These are phyloP conservation scores for Pelecanus crispus DNA, from an alignment of 2,113 vertebrate genomes.

Conservation along the genomic window DNA sequence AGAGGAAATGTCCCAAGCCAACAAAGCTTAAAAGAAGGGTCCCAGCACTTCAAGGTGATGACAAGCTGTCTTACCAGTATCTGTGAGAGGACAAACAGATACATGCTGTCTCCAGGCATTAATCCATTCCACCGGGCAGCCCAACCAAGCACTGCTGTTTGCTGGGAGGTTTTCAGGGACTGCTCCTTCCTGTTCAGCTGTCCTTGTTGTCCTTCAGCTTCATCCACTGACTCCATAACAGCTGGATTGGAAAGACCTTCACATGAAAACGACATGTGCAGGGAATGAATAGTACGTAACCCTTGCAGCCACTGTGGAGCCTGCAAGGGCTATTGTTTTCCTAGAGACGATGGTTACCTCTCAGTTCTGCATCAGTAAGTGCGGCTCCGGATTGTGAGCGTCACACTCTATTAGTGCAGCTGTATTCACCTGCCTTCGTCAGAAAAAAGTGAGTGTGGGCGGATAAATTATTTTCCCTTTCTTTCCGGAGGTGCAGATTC, in stretches of 20 bases:
- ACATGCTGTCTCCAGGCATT: conserved; percentile 75
- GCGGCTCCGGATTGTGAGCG: conserved; percentile 52
- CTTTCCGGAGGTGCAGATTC: conserved; percentile 70
- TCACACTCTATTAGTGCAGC: conserved; percentile 70
- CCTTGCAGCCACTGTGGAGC: not conserved
- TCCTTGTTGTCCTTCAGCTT: conserved; percentile 48
- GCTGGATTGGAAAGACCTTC: conserved; percentile 65
- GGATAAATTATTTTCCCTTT: conserved; percentile 77
- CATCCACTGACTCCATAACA: conserved; percentile 64
- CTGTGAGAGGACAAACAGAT: conserved; percentile 84
- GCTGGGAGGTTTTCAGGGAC: conserved; percentile 56
- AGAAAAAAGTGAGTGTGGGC: conserved; percentile 73
- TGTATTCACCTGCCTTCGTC: conserved; percentile 73
- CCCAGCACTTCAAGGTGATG: not conserved
- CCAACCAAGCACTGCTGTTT: conserved; percentile 56
- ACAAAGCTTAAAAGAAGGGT: not conserved
- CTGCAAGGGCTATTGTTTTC: conserved; percentile 12
- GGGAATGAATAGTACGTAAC: not conserved
- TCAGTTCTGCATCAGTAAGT: conserved; percentile 54
- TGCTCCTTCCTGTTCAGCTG: conserved; percentile 53
- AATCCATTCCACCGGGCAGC: conserved; percentile 75
- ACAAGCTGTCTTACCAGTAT: conserved; percentile 80
- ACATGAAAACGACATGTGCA: not conserved
- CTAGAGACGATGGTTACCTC: conserved; percentile 26
- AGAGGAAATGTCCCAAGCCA: not conserved